Percentiles rank a stretch among this genome's conserved stretches.
Conservation (phyloP, 2,113 vertebrate species). For the Vulpes vulpes region DNA sequence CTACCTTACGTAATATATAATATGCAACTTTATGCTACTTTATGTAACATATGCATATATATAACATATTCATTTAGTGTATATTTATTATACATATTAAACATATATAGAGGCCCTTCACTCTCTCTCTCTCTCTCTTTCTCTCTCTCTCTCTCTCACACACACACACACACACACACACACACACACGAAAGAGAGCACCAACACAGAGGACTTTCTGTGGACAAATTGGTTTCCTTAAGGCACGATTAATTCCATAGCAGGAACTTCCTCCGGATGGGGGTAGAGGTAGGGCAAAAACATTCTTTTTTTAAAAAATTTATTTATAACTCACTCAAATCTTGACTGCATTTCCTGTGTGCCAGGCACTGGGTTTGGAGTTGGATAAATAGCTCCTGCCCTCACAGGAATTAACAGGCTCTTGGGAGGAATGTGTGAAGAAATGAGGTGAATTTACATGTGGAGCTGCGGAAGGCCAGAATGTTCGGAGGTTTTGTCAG, state of each 20-base stretch:
- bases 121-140: too few relatives aligned
- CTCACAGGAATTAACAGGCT: background rate
- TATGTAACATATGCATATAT: too few relatives aligned
- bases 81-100: too few relatives aligned
- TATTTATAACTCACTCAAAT: background rate
- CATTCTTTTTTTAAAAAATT: background rate
- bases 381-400: background rate
- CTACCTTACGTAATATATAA: too few relatives aligned
- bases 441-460: background rate
- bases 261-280: background rate
- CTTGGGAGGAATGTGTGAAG: background rate
- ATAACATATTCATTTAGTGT: too few relatives aligned
- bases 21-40: too few relatives aligned
- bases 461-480: background rate
- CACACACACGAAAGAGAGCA: background rate
- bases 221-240: background rate
- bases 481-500: background rate
- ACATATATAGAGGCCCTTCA: too few relatives aligned
- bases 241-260: slow-evolving; percentile 9
- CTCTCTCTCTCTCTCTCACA: too few relatives aligned
- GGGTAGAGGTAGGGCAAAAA: background rate
- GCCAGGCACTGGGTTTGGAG: background rate
- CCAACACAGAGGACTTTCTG: background rate
- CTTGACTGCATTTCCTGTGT: background rate
- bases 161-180: too few relatives aligned